Percentiles rank a stretch among this genome's conserved stretches.
phyloP scores from a whole-genome alignment of 2,113 vertebrate genomes.

The Otis tarda region DNA sequence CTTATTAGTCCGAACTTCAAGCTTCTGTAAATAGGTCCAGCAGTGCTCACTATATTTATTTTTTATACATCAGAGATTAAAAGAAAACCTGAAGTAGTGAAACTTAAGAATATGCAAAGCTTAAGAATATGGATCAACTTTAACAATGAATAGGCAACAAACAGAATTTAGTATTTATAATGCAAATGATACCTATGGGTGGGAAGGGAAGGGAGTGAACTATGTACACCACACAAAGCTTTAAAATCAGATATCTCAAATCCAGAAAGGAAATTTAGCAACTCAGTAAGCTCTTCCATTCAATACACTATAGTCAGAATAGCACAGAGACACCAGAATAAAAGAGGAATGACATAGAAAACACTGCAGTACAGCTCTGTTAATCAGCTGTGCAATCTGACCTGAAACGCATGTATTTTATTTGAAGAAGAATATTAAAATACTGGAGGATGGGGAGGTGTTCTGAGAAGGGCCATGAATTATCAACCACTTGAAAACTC shows the following conservation, averaged over 20 bases:
- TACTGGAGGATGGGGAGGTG: background rate
- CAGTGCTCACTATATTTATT: background rate
- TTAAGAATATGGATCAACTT: background rate
- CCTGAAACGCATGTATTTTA: background rate
- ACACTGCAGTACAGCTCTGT: background rate
- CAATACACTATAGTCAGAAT: background rate
- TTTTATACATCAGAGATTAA: background rate
- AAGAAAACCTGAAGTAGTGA: background rate
- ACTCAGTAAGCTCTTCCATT: background rate
- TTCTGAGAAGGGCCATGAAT: background rate
- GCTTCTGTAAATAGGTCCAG: background rate
- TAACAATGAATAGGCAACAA: background rate
- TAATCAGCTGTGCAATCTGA: background rate
- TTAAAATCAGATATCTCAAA: background rate
- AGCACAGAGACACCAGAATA: background rate
- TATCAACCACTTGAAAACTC: background rate
- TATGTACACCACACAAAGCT: background rate
- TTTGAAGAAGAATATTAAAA: background rate
- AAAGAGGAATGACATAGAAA: background rate
- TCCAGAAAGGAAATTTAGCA: background rate
- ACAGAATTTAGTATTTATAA: background rate
- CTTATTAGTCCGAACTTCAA: background rate
- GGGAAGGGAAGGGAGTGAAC: rapidly evolving
- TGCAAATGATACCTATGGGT: background rate
- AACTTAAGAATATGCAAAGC: background rate